Evolutionary conservation across 2,888 invertebrate species (phyloP), one percentile per base, ranked within the genome.

Genomic region (Temnothorax unifasciatus): DNA sequence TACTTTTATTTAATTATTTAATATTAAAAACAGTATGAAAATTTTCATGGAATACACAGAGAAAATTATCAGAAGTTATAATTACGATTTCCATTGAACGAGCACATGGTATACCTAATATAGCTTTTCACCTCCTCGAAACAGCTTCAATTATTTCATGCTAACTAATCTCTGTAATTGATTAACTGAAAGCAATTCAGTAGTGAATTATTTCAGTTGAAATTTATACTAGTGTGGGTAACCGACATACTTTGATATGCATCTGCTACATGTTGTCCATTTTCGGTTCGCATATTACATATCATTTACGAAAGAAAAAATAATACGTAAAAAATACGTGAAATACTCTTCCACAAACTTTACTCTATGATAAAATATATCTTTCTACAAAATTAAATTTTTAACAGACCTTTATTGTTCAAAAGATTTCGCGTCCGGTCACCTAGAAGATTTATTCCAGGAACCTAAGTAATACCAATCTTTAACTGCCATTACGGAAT

Each of bases 141-240:
- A 66, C 25, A 61, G 25, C 50, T 54, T 18, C 21, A 75, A 68
- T 74, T 82, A 47, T 74, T 73, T 66, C 47, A 29, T 71, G 61
- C 57, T 69, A 82, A 84, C 52, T 81, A 87, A 84, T 85, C 13
- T 66, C 63, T 50, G n/a, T 79, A 83, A 84, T 85, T 69, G 75
- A 88, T 88, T 83, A 83, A 88, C 75, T 47, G 41, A 29, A 61
- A 15, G 47, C 64, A 66, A 82, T 88, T 73, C 41, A 47, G 38
- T 41, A 52, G 13, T 44, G 21, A 77, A 74, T 61, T 82, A 64
- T 63, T 73, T 63, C 13, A 29, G 18, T 18, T 50, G 13, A 47
- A 64, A 73, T 25, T 75, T 44, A 63, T 29, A 50, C 41, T 57
- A 74, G 50, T 52, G 29, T 13, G n/a, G 9, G 11, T 29, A 34